Conservation (phyloP, 2,888 invertebrate genomes). For the Agelastica alni region DNA sequence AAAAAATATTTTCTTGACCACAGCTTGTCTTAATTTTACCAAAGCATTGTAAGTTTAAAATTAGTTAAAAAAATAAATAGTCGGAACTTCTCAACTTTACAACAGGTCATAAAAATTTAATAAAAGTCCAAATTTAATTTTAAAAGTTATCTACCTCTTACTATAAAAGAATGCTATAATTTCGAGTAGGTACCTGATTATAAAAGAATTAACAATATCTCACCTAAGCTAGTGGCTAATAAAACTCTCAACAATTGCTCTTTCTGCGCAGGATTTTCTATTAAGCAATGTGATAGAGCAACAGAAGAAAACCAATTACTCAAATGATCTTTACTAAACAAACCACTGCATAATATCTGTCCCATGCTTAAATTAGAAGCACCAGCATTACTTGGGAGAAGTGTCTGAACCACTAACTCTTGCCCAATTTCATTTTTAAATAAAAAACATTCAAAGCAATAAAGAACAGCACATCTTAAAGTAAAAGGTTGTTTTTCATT, state of each 20-base stretch:
- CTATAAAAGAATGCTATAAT: no score
- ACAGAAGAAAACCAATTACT: constrained; percentile 97
- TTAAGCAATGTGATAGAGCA: constrained; percentile 85
- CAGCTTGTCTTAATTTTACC: no score
- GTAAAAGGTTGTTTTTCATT: constrained; percentile 95
- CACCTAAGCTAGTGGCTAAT: constrained; percentile 76
- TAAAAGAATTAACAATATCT: no score
- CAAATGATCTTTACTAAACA: constrained; percentile 84
- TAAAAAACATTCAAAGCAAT: constrained; percentile 95
- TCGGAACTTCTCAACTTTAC: no score
- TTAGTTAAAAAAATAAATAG: not conserved
- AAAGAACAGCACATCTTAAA: constrained; percentile 89
- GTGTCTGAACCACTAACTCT: constrained; percentile 84
- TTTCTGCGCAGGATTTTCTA: constrained; percentile 83
- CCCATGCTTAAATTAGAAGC: constrained; percentile 70
- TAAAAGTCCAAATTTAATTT: no score
- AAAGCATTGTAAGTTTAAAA: no score
- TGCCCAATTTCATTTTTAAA: constrained; percentile 92
- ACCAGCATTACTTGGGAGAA: constrained; percentile 82
- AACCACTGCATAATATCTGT: constrained; percentile 89
- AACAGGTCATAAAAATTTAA: no score
- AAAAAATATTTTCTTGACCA: no score
- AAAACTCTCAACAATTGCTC: constrained; percentile 91
- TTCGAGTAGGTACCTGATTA: no score
- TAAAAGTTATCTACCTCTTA: no score